These are phyloP conservation scores for Rhinichthys klamathensis DNA, from an alignment of 2,113 vertebrate genomes.

Conservation along the genomic window DNA sequence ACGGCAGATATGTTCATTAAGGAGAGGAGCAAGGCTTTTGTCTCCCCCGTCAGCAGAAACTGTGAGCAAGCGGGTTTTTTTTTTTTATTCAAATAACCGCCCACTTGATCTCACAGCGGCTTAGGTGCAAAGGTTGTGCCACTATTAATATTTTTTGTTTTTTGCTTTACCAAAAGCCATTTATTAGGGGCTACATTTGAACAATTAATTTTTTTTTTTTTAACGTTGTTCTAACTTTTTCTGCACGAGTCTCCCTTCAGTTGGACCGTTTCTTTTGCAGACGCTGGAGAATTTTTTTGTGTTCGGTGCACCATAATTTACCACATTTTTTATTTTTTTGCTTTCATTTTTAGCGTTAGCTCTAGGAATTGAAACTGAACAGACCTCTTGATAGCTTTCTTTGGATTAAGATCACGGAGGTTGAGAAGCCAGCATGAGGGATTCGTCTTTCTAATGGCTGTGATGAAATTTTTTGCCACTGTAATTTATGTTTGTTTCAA, in stretches of 20 bases:
- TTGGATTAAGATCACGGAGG: slow-evolving; percentile 33
- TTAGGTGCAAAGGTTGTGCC: slow-evolving; percentile 16
- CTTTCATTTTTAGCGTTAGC: background rate
- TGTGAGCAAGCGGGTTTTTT: background rate
- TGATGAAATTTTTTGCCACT: slow-evolving; percentile 43
- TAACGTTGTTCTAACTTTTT: background rate
- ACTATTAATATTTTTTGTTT: background rate
- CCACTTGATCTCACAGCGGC: slow-evolving; percentile 11
- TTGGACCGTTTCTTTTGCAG: slow-evolving; percentile 11
- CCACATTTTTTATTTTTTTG: background rate
- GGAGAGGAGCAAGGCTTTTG: background rate
- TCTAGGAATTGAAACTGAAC: slow-evolving; percentile 22
- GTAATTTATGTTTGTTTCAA: slow-evolving; percentile 50
- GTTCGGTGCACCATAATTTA: background rate
- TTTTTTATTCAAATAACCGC: slow-evolving; percentile 36
- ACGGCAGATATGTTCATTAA: slow-evolving; percentile 34
- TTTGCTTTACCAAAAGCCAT: background rate
- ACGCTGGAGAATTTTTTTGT: background rate
- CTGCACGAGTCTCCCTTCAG: background rate
- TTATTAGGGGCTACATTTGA: background rate
- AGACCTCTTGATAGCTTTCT: slow-evolving; percentile 25
- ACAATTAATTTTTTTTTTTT: background rate
- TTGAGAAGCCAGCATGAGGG: slow-evolving; percentile 16
- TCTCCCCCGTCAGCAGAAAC: slow-evolving; percentile 24
- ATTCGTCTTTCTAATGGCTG: slow-evolving; percentile 49